Evolutionary conservation across 1,140 invertebrate species (phyloP), one percentile per base, ranked within the genome.

Genomic region (Streblospio benedicti): DNA sequence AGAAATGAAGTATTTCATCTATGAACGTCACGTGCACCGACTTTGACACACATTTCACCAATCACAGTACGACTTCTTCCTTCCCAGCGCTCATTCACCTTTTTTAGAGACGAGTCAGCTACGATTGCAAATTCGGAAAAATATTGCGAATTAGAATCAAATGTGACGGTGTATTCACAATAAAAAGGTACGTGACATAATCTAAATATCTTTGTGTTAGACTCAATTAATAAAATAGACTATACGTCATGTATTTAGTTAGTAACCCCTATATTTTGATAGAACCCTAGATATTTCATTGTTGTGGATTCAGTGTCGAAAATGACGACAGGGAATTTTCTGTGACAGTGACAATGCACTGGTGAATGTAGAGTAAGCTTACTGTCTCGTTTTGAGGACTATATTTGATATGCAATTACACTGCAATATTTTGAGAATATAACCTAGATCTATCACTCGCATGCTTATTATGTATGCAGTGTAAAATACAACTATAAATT

Each of bases 51-150:
- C 14, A 28, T 23, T 54, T 25, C 18, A 51, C 69, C 69, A 71
- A 71, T 71, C 54, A 63, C 52, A 33, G 32, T 14, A 44, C 58
- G 51, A 38, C 56, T 59, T 63, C 60, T 51, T 53, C 43, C 30
- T 43, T 35, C 41, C 64, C 59, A 64, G 63, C 65, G 62, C 70
- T 69, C 70, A 72, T 72, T 72, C 70, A 72, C 66, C 66, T 63
- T 66, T 70, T 69, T 69, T 68, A 56, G 52, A 25, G 52, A 45
- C 43, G 27, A 45, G 49, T 18, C 57, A 25, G 25, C 6, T 4
- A n/a, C n/a, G n/a, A n/a, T n/a, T n/a, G n/a, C n/a, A n/a, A n/a
- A n/a, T n/a, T n/a, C n/a, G n/a, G n/a, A n/a, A n/a, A n/a, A n/a
- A n/a, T 52, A 5, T 31, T n/a, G 23, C 4, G 3, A 16, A 52